Percentiles rank a stretch among this genome's conserved stretches.
These are phyloP conservation scores for Strigamia maritima DNA, from an alignment of 2,888 invertebrate species.

Conservation along the genomic window DNA sequence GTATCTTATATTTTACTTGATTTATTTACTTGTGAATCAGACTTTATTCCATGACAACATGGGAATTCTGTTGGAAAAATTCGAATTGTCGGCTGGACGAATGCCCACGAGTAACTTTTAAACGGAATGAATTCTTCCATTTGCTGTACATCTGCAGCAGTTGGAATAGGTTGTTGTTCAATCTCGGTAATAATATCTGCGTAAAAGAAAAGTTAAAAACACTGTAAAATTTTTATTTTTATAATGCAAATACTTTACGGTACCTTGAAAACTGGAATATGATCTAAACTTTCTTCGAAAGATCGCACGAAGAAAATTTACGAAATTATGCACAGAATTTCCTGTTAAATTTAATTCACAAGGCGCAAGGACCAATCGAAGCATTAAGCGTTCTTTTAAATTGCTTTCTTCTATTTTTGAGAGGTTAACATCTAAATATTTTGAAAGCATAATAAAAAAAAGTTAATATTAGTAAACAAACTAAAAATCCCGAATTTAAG, in stretches of 20 bases:
- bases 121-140: slow-evolving; percentile 60
- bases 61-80: slow-evolving; percentile 62
- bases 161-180: slow-evolving; percentile 44
- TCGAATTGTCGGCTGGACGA: slow-evolving; percentile 58
- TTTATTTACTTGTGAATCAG: not conserved
- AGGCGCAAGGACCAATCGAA: slow-evolving; percentile 61
- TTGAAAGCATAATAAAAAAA: too few relatives aligned
- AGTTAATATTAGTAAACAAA: too few relatives aligned
- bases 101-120: slow-evolving; percentile 60
- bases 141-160: slow-evolving; percentile 49
- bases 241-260: slow-evolving; percentile 49
- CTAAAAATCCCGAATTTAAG: too few relatives aligned
- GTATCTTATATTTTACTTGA: too few relatives aligned
- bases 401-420: slow-evolving; percentile 54
- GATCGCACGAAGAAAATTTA: slow-evolving; percentile 62
- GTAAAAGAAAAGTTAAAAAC: not conserved
- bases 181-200: not conserved
- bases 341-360: slow-evolving; percentile 63
- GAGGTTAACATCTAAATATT: not conserved
- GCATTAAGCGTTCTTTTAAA: slow-evolving; percentile 58
- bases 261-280: slow-evolving; percentile 60
- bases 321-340: slow-evolving; percentile 67
- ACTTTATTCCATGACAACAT: slow-evolving; percentile 58
- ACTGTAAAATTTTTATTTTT: too few relatives aligned
- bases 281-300: slow-evolving; percentile 69